A percentile compares a stretch with the other conserved stretches of the same genome.
These are phyloP conservation scores for Sycophila texana DNA, from an alignment of 2,888 invertebrate genomes.

Conservation along the genomic window DNA sequence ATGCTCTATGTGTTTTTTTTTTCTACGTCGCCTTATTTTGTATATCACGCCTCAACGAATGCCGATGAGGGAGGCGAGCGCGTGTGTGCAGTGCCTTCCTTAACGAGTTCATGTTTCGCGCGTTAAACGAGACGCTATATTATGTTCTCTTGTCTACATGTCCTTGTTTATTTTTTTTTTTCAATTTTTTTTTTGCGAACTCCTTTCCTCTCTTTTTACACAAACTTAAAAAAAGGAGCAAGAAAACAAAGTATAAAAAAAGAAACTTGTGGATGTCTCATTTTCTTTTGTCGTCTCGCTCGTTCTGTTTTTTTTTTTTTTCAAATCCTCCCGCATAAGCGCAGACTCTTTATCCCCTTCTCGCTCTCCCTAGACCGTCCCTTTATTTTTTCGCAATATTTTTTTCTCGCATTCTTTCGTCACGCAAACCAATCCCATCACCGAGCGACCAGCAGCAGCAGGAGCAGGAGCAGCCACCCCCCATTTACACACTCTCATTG, in stretches of 20 bases:
- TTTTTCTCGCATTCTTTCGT: constrained; percentile 49
- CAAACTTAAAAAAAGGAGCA: background rate
- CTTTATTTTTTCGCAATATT: constrained; percentile 44
- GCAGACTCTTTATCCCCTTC: constrained; percentile 2
- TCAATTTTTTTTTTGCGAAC: constrained; percentile 43
- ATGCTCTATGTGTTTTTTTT: constrained; percentile 73
- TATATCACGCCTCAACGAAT: constrained; percentile 60
- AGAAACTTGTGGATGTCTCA: constrained; percentile 48
- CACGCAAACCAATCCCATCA: constrained; percentile 53
- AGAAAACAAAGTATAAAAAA: constrained; percentile 5
- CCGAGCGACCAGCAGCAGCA: constrained; percentile 26
- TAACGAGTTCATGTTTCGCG: constrained; percentile 61
- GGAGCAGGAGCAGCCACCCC: constrained; percentile 18
- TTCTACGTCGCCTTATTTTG: constrained; percentile 67
- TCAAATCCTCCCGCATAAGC: constrained; percentile 16
- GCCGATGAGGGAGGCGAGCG: constrained; percentile 58
- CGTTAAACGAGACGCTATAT: constrained; percentile 51
- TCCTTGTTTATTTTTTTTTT: constrained; percentile 31
- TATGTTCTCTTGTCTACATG: constrained; percentile 51
- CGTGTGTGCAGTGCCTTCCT: constrained; percentile 58
- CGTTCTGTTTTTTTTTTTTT: constrained; percentile 30
- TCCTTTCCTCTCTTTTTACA: constrained; percentile 40
- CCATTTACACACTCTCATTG: constrained; percentile 59
- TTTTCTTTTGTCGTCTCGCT: constrained; percentile 48
- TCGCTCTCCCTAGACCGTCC: constrained; percentile 6